Conservation (phyloP, 2,113 vertebrate genomes). For the Phyllostomus hastatus region DNA sequence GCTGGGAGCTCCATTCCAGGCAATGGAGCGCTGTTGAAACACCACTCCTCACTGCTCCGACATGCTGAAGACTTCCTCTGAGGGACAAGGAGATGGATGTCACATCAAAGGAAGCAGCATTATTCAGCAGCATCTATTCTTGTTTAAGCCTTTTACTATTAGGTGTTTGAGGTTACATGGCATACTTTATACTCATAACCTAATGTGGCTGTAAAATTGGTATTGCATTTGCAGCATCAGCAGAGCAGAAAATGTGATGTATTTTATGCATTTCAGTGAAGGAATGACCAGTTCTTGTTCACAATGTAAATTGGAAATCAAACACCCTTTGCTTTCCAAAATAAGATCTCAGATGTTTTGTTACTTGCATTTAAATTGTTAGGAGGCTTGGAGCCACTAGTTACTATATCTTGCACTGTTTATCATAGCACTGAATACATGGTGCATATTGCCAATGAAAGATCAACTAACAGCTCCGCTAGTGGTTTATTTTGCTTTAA, state of each 20-base stretch:
- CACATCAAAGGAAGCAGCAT: background rate
- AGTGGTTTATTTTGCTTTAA: conserved; percentile 93
- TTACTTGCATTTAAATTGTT: conserved; percentile 90
- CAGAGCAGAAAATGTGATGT: conserved; percentile 95
- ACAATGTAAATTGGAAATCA: conserved; percentile 91
- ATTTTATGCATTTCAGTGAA: conserved; percentile 97
- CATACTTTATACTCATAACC: conserved; percentile 14
- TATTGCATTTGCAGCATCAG: conserved; percentile 90
- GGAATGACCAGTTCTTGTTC: conserved; percentile 92
- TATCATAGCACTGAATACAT: conserved; percentile 97
- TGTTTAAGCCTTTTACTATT: background rate
- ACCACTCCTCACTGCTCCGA: background rate
- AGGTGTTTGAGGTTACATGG: background rate
- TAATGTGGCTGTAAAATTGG: conserved; percentile 90
- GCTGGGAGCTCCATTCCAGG: fast-evolving
- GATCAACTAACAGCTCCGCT: conserved; percentile 95
- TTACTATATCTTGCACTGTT: conserved; percentile 94
- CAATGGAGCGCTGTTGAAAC: background rate
- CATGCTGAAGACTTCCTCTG: background rate
- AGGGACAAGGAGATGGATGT: background rate
- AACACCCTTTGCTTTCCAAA: conserved; percentile 87
- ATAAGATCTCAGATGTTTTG: conserved; percentile 88
- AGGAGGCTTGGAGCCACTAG: conserved; percentile 92
- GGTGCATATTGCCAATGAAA: conserved; percentile 89
- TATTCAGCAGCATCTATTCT: background rate